These are phyloP conservation scores for Sinosuthora webbiana DNA, from an alignment of 2,113 vertebrate genomes.

Conservation along the genomic window DNA sequence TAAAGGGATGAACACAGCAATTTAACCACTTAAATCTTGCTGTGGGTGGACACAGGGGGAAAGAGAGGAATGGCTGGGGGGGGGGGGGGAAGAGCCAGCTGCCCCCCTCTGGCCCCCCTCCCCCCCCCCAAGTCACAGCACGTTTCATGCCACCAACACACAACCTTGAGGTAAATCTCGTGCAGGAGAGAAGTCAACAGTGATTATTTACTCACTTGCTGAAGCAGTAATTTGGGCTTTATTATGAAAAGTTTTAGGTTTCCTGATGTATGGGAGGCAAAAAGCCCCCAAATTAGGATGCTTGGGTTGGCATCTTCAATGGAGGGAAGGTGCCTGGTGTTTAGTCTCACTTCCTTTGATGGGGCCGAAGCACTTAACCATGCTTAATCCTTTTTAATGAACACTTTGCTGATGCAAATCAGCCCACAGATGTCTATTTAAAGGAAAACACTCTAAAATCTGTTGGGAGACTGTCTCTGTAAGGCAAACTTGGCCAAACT, in stretches of 20 bases:
- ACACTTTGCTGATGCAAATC: constrained; percentile 5
- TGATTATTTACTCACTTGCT: background rate
- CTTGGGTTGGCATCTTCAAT: background rate
- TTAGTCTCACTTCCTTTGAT: background rate
- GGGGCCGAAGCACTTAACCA: fast-evolving
- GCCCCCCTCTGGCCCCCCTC: fast-evolving
- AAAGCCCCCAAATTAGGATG: background rate
- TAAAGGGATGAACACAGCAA: background rate
- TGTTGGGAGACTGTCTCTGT: background rate
- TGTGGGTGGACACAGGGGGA: background rate
- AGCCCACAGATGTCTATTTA: background rate
- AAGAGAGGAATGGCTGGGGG: fast-evolving
- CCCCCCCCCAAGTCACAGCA: background rate
- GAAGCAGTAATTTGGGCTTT: background rate
- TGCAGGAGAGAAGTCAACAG: background rate
- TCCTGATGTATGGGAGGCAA: background rate
- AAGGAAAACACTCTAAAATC: background rate
- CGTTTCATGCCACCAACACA: background rate
- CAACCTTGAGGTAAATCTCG: background rate
- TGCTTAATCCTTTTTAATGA: constrained; percentile 39
- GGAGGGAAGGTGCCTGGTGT: background rate
- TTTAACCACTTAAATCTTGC: background rate
- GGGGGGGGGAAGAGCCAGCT: fast-evolving
- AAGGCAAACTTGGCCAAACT: background rate
- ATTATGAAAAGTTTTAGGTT: background rate